Conservation (phyloP, 2,888 invertebrate genomes). For the Octonoba sinensis region DNA sequence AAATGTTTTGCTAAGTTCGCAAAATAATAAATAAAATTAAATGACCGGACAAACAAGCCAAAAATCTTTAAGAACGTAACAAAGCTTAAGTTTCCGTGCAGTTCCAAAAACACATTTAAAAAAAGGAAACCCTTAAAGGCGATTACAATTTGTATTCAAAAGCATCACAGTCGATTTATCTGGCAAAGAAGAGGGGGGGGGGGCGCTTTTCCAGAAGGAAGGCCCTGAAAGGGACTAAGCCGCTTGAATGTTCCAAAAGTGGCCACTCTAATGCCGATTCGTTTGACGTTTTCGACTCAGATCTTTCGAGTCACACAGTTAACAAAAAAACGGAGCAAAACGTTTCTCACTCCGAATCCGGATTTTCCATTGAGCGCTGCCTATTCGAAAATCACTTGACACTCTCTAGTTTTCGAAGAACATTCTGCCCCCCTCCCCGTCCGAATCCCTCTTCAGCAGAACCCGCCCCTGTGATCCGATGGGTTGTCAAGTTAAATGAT, state of each 20-base stretch:
- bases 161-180: background rate
- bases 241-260: slow-evolving; percentile 41
- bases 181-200: background rate
- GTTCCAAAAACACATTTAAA: too few species aligned
- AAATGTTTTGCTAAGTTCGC: too few species aligned
- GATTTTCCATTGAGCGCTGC: slow-evolving; percentile 26
- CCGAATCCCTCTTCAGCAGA: too few species aligned
- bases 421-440: background rate
- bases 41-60: too few species aligned
- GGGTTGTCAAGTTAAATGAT: slow-evolving; percentile 61
- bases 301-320: slow-evolving; percentile 1
- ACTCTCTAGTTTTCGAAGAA: background rate
- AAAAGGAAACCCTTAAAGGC: slow-evolving; percentile 2
- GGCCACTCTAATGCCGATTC: slow-evolving; percentile 40
- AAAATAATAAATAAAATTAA: too few species aligned
- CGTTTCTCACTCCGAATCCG: slow-evolving; percentile 21
- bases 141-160: slow-evolving; percentile 16
- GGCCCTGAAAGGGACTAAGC: slow-evolving; percentile 15
- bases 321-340: slow-evolving; percentile 40
- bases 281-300: slow-evolving; percentile 38
- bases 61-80: too few species aligned
- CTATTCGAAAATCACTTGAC: slow-evolving; percentile 46
- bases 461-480: background rate
- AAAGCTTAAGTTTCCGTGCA: too few species aligned
- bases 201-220: background rate